Evolutionary conservation across 2,888 invertebrate genomes (phyloP).

Genomic region (Erebia ligea): DNA sequence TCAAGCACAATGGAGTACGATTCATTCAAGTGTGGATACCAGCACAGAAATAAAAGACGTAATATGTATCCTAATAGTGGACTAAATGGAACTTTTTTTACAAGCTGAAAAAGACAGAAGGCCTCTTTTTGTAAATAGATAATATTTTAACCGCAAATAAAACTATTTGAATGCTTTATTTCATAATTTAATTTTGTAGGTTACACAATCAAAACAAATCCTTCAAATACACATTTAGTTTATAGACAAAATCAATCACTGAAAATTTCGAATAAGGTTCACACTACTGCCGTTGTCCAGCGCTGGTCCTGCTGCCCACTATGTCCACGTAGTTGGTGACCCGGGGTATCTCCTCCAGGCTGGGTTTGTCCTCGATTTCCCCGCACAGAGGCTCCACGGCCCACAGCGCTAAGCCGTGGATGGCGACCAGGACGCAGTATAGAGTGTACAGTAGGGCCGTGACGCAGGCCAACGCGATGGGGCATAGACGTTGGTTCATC

Average conservation of each 20-base stretch:
- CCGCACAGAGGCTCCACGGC: slow-evolving; percentile 62
- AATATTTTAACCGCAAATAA: neutral
- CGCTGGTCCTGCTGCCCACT: slow-evolving; percentile 36
- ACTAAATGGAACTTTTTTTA: too few relatives aligned
- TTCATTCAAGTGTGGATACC: too few relatives aligned
- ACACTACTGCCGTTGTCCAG: slow-evolving; percentile 41
- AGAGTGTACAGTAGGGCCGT: slow-evolving; percentile 58
- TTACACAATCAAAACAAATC: neutral
- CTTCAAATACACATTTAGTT: neutral
- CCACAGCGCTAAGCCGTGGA: slow-evolving; percentile 60
- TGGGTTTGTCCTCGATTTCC: slow-evolving; percentile 47
- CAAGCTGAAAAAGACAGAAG: too few relatives aligned
- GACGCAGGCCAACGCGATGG: slow-evolving; percentile 51
- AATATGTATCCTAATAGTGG: too few relatives aligned
- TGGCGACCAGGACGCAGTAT: slow-evolving; percentile 55
- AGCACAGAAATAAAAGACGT: too few relatives aligned
- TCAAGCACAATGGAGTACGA: too few relatives aligned
- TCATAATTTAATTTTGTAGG: slow-evolving; percentile 1
- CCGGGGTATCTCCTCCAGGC: slow-evolving; percentile 40
- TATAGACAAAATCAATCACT: neutral
- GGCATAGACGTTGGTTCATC: slow-evolving; percentile 45
- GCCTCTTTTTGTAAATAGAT: too few relatives aligned
- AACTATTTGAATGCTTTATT: neutral
- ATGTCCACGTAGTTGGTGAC: slow-evolving; percentile 56
- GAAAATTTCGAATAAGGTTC: neutral